Base-by-base conservation (phyloP, 2,888 invertebrate species). In the Rhagophthalmus giganteus region DNA sequence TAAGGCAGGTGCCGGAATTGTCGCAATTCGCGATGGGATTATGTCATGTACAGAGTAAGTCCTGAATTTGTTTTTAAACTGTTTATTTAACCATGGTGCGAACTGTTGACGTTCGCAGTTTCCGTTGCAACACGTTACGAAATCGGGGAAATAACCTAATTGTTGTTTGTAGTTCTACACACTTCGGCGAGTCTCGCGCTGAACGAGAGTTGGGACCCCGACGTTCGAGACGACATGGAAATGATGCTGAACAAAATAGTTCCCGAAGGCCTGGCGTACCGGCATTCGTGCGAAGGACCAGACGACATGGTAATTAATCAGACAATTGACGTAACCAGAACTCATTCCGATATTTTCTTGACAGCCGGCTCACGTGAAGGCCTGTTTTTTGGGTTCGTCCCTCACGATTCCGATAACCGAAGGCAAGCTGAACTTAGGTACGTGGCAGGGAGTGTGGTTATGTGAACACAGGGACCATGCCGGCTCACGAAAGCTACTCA, bases 231-330 rank as follows among this genome's bases (percentile, higher is more conserved):
- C 75, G 97, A 97, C 76, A 96, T 96, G 94, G 96, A 97, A 80
- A 96, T 95, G 94, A 94, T 97, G 93, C 84, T 97, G 77, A 96
- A 96, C 79, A 94, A 94, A 85, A 91, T 97, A 78, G 93, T 97
- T 78, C 96, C 96, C 75, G 96, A 97, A 85, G 94, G 90, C 69
- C 84, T 94, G 78, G 90, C 90, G 68, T 97, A 95, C 77, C 86
- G 92, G 77, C 97, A 97, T 80, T 92, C 93, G 58, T 94, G 94
- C 78, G 97, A 97, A 82, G 97, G 97, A 62, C 95, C 96, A 60
- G 97, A 97, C 77, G 96, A 97, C 76, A 97, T 97, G 96, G 96
- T 95, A 77, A 83, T 81, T 67, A 46, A 40, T 35, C 54, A 25
- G 2, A 28, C 14, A n/a, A n/a, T n/a, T n/a, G n/a, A n/a, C n/a